Conservation (phyloP, 2,113 vertebrate genomes). For the Arizona elegans region DNA sequence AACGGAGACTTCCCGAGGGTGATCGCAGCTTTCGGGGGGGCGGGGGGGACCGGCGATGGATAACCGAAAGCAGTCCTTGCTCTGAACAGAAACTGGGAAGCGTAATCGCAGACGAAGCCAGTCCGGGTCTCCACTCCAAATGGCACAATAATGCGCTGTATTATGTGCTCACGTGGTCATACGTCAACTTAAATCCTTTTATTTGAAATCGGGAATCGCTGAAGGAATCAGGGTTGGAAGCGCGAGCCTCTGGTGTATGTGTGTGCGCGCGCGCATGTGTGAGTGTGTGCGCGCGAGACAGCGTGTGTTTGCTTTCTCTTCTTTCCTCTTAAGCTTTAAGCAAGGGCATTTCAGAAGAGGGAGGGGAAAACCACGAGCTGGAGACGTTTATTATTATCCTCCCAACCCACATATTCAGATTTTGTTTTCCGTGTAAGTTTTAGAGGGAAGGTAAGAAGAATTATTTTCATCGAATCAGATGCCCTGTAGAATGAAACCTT, state of each 20-base stretch:
- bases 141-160: conserved; percentile 88
- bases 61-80: conserved; percentile 74
- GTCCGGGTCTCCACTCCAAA: conserved; percentile 85
- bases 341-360: conserved; percentile 53
- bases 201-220: conserved; percentile 94
- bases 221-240: conserved; percentile 82
- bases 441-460: conserved; percentile 51
- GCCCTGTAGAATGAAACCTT: neutral
- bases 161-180: conserved; percentile 97
- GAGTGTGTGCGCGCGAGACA: neutral
- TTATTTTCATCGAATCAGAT: conserved; percentile 17
- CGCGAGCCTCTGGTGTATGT: conserved; percentile 54
- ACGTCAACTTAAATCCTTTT: conserved; percentile 97
- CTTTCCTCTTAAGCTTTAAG: conserved; percentile 43
- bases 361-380: neutral
- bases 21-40: conserved; percentile 26
- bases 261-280: neutral
- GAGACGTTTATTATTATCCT: conserved; percentile 33
- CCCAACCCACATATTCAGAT: conserved; percentile 16
- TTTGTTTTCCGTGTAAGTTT: conserved; percentile 48
- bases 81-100: conserved; percentile 84
- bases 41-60: conserved; percentile 26
- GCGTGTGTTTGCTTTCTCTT: neutral
- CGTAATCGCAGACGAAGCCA: conserved; percentile 86
- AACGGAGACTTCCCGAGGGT: conserved; percentile 67